Base-by-base conservation (phyloP, 2,797 vertebrate species). In the Syndactyla subalaris region DNA sequence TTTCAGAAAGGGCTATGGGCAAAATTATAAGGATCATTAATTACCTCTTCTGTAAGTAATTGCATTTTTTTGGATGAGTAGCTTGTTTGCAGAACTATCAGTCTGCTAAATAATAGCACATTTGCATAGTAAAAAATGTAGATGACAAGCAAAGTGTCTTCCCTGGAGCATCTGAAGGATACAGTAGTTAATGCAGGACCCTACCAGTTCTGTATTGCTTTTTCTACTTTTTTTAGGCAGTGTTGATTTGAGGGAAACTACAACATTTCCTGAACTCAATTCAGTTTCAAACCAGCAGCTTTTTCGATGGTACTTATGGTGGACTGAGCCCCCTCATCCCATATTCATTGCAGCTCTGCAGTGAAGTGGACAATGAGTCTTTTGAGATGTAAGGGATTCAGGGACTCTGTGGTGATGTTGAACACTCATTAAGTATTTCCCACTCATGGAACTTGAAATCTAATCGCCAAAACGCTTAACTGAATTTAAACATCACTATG, bases 11-110 rank as follows among this genome's bases (percentile, higher is more conserved):
- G n/a, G 58, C 30, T 95, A 26, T 30, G 23, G 51, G 62, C 39
- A 90, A 82, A 94, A 78, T 66, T 93, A 32, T 63, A 72, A 67
- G 16, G 9, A 52, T 73, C 65, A 75, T 93, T 84, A 94, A 84
- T 94, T 95, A 86, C 38, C 43, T 58, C 16, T 78, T 92, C 51
- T 78, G 46, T 84, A 86, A 90, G 73, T 88, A 93, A 88, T 30
- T 88, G 39, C 22, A 14, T 39, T 77, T 87, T 87, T 92, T 45
- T 70, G 18, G 66, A 55, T 78, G 63, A 73, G 63, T 58, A 62
- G 32, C 55, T 92, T 94, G 39, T 91, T 91, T 80, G 17, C 51
- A 84, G 73, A 71, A 61, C 54, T 76, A 54, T 58, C 48, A 80
- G 34, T 63, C 51, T 92, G 45, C 46, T 78, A 77, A 91, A 77